Percentiles rank a stretch among this genome's conserved stretches.
Conservation (phyloP, 2,888 invertebrate species). For the Pantelozetes paolii region DNA sequence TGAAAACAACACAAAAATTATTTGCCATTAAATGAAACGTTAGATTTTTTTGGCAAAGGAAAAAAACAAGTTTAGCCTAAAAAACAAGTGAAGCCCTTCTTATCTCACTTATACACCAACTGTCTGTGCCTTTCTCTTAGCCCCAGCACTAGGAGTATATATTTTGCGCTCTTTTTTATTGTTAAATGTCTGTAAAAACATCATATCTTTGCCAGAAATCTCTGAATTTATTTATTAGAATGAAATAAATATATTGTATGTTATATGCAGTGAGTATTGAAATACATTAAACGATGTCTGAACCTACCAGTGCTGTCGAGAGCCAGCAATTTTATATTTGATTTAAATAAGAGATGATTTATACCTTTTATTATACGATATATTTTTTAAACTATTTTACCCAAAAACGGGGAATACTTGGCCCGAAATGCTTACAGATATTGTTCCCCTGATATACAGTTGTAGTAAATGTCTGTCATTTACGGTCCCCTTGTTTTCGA, state of each 20-base stretch:
- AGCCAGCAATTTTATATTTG: not conserved
- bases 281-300: no score
- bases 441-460: conserved; percentile 12
- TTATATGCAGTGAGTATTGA: not conserved
- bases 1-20: no score
- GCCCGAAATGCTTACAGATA: not conserved
- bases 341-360: conserved; percentile 9
- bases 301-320: not conserved
- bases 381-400: not conserved
- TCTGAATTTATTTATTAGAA: conserved; percentile 9
- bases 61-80: conserved; percentile 4
- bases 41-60: not conserved
- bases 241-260: not conserved
- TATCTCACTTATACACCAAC: conserved; percentile 22
- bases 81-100: not conserved
- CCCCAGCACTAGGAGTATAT: not conserved
- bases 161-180: conserved; percentile 22
- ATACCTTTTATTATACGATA: conserved; percentile 4
- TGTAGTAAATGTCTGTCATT: conserved; percentile 25
- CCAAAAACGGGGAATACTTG: not conserved
- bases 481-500: conserved; percentile 22
- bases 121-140: conserved; percentile 7
- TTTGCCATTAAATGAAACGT: conserved; percentile 4
- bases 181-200: not conserved
- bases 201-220: conserved; percentile 4